A percentile compares a stretch with the other conserved stretches of the same genome.
Conservation (phyloP, 2,797 vertebrate species). For the Spheniscus humboldti region DNA sequence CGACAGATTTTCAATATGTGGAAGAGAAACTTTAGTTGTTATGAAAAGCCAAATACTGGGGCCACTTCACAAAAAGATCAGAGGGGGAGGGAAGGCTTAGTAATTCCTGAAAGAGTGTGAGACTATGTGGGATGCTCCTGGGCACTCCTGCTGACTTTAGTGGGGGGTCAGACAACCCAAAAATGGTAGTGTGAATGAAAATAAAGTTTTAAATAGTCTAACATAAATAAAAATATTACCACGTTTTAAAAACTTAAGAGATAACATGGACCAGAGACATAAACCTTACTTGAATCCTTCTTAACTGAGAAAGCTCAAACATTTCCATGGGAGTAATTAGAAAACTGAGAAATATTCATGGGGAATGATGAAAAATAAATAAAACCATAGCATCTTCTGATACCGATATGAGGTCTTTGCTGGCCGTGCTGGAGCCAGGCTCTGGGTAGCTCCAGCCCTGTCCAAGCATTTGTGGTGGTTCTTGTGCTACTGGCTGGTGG, state of each 20-base stretch:
- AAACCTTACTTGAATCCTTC: neutral
- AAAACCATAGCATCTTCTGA: neutral
- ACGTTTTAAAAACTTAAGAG: neutral
- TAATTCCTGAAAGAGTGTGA: neutral
- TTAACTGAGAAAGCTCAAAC: neutral
- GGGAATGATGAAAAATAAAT: neutral
- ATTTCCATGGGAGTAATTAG: neutral
- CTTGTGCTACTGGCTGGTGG: neutral
- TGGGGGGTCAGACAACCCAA: neutral
- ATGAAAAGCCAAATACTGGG: neutral
- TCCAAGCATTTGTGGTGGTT: neutral
- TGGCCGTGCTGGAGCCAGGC: neutral
- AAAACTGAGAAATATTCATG: neutral
- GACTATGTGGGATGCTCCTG: neutral
- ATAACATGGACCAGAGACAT: neutral
- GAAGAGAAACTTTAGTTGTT: neutral
- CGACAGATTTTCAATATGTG: rapidly evolving
- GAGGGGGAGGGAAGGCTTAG: neutral
- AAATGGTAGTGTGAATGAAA: neutral
- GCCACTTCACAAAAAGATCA: neutral
- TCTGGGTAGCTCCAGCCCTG: neutral
- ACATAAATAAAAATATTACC: neutral
- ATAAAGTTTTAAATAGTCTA: neutral
- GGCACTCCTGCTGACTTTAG: neutral
- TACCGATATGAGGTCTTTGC: neutral